Conservation (phyloP, 1,140 invertebrate species). For the Coptotermes formosanus region DNA sequence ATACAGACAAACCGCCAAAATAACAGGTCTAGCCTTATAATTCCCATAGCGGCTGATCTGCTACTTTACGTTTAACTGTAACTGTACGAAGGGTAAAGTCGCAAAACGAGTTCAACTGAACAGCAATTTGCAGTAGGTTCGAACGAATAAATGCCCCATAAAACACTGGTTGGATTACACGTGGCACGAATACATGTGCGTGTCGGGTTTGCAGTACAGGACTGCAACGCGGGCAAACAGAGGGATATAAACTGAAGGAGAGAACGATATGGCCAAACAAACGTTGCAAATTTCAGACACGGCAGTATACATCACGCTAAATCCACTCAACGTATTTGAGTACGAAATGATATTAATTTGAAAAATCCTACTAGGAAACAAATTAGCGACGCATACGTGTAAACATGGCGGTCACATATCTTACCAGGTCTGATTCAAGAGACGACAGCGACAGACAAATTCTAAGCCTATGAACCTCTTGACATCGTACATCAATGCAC, state of each 20-base stretch:
- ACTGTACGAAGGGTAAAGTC: neutral
- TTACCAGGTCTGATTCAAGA: too few species aligned
- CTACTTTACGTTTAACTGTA: neutral
- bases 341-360: too few species aligned
- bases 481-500: too few species aligned
- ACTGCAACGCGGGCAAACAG: neutral
- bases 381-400: too few species aligned
- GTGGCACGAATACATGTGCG: neutral
- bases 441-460: too few species aligned
- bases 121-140: neutral
- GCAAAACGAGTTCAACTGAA: neutral
- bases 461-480: too few species aligned
- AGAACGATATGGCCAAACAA: neutral
- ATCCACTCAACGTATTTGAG: neutral
- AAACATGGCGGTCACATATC: too few species aligned
- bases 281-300: neutral
- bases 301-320: neutral
- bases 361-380: too few species aligned
- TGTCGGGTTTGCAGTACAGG: neutral
- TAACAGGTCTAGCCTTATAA: neutral
- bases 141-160: neutral
- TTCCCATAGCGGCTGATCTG: neutral
- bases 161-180: neutral
- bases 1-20: neutral
- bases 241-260: neutral